phyloP scores from a whole-genome alignment of 2,113 vertebrate species.

The Cygnus buccinator region DNA sequence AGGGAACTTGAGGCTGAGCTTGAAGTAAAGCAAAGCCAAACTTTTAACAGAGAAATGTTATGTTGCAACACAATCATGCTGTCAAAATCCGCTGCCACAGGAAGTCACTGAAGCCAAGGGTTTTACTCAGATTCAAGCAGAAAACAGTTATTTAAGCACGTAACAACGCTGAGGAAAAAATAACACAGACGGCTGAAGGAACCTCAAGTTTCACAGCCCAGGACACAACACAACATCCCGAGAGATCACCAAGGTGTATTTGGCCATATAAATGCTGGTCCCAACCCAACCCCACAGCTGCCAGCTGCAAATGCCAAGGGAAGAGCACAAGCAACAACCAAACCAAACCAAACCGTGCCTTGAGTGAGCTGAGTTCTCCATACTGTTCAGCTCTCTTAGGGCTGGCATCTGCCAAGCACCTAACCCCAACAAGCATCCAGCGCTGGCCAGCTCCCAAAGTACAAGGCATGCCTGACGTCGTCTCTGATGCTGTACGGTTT shows the following conservation, averaged over 20 bases:
- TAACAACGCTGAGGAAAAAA: background rate
- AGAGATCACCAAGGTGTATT: background rate
- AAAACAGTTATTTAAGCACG: slow-evolving; percentile 44
- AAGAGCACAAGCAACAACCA: background rate
- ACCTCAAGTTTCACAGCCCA: background rate
- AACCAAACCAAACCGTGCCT: slow-evolving; percentile 41
- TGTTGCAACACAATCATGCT: background rate
- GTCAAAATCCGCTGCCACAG: slow-evolving; percentile 3
- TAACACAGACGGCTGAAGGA: background rate
- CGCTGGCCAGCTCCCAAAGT: background rate
- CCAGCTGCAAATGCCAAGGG: background rate
- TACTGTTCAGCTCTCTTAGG: slow-evolving; percentile 19
- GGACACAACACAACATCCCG: background rate
- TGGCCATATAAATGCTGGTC: background rate
- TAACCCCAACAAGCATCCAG: slow-evolving; percentile 48
- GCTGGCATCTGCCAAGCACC: slow-evolving; percentile 46
- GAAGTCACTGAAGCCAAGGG: slow-evolving; percentile 52
- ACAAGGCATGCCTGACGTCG: background rate
- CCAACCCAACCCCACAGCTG: background rate
- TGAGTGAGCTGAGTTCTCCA: background rate
- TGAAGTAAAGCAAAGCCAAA: background rate
- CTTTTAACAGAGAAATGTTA: slow-evolving; percentile 48
- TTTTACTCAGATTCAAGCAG: background rate
- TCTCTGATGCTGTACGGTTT: background rate
- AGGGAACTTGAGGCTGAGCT: background rate